Base-by-base conservation (phyloP, 1,140 invertebrate genomes). In the Camponotus pennsylvanicus region DNA sequence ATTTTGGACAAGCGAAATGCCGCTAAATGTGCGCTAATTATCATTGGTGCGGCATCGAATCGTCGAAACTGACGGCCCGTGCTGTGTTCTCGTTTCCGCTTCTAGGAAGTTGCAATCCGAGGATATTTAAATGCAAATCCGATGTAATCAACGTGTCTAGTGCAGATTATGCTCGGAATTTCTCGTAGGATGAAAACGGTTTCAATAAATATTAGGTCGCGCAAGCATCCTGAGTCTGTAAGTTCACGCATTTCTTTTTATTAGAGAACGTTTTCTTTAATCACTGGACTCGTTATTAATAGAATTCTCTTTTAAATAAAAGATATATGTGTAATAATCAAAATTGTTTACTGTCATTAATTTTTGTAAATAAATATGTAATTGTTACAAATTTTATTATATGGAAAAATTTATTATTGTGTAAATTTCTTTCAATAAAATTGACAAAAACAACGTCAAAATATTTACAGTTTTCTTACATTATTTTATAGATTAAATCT, bases 1-100 rank as follows among this genome's bases (percentile, higher is more conserved):
- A 87, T 77, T 87, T 89, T 45, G 45, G 59, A 73, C 59, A 80
- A 49, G 59, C 52, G 61, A 64, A 71, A 71, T 49, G 52, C 3
- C 55, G 7, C 40, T 34, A 52, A 70, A 67, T 67, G 27, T 9
- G 32, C 61, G 63, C 11, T 55, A 64, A 82, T 86, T 67, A 61
- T 86, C 64, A 27, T 61, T n/a, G 15, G 15, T 32, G 15, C 0
- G 13, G n/a, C 64, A 37, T 5, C 11, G 15, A n/a, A n/a, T 11
- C 34, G n/a, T 59, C 80, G 6, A 55, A 71, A 75, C 70, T 59
- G 7, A 78, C 57, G 45, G 52, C 9, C 11, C 21, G 18, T 11
- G n/a, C 40, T 8, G 9, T 37, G 13, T 13, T 15, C 8, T 27
- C 32, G 61, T 71, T 82, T 71, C 18, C 11, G 79, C 18, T 13